Evolutionary conservation across 2,888 invertebrate species (phyloP).

Genomic region (Neoaliturus tenellus): DNA sequence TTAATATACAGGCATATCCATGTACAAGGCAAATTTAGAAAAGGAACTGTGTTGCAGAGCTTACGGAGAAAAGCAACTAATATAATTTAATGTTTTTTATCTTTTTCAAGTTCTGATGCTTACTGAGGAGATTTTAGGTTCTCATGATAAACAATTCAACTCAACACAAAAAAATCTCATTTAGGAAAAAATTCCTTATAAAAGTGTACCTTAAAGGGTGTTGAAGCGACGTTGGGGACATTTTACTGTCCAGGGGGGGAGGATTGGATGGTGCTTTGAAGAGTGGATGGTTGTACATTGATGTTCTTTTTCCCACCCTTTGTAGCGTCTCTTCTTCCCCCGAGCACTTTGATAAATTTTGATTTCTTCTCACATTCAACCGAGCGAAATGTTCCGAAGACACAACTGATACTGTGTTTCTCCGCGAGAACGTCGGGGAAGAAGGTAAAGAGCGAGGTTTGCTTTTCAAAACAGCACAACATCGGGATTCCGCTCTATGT

Average conservation of each 20-base stretch:
- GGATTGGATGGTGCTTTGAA: constrained; percentile 69
- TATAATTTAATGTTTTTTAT: too few relatives aligned
- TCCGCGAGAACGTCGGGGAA: constrained; percentile 67
- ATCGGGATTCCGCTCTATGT: constrained; percentile 42
- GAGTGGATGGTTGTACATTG: constrained; percentile 78
- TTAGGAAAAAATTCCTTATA: too few relatives aligned
- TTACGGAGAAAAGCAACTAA: too few relatives aligned
- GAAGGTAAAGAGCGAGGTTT: constrained; percentile 68
- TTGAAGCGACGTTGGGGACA: constrained; percentile 37
- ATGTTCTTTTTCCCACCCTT: constrained; percentile 67
- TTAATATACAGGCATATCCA: too few relatives aligned
- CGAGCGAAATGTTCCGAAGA: constrained; percentile 50
- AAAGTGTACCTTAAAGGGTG: constrained; percentile 53
- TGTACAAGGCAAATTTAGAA: too few relatives aligned
- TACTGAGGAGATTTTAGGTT: too few relatives aligned
- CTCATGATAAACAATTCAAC: too few relatives aligned
- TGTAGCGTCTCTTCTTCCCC: constrained; percentile 53
- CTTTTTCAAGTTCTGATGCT: too few relatives aligned
- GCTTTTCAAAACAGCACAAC: constrained; percentile 54
- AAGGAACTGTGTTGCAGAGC: too few relatives aligned
- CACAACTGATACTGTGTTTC: constrained; percentile 56
- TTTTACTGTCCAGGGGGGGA: constrained; percentile 27
- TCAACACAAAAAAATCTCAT: too few relatives aligned
- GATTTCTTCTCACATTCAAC: constrained; percentile 41
- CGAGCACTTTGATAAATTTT: constrained; percentile 52